A percentile compares a stretch with the other conserved stretches of the same genome.
phyloP scores from a whole-genome alignment of 37 sponge, comb jelly and placozoan genomes.

The Halichondria panicea region DNA sequence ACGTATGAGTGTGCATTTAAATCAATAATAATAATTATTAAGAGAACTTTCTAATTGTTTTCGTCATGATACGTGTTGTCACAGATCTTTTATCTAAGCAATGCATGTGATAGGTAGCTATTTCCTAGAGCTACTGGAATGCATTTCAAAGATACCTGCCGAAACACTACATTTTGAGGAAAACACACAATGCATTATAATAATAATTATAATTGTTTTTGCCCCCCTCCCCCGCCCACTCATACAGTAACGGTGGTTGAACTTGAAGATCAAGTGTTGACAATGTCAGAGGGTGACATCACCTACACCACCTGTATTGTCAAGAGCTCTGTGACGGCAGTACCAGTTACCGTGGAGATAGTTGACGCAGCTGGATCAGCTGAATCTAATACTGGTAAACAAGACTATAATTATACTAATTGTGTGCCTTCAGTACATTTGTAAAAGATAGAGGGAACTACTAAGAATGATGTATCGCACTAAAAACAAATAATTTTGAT shows the following conservation, averaged over 20 bases:
- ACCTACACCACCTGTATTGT: constrained; percentile 3
- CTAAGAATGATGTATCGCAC: neutral
- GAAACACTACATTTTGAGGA: neutral
- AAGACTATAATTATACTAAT: neutral
- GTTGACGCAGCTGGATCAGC: constrained; percentile 7
- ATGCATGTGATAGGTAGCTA: too few species aligned
- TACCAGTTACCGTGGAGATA: constrained; percentile 3
- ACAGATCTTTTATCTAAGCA: neutral
- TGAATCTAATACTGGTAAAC: neutral
- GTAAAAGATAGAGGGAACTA: neutral
- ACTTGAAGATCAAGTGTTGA: neutral
- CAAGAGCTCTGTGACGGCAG: neutral
- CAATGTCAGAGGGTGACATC: constrained; percentile 9
- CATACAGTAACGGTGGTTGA: constrained; percentile 5
- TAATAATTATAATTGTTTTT: neutral
- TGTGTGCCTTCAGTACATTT: neutral
- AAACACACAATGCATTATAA: neutral
- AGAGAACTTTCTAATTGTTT: neutral
- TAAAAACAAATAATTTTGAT: neutral
- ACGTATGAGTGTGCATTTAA: neutral
- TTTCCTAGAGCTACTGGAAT: neutral
- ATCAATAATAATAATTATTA: neutral
- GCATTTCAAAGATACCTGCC: neutral
- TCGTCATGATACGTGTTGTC: neutral
- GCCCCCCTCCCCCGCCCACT: neutral